Base-by-base conservation (phyloP, 2,888 invertebrate genomes). In the Synanthedon myopaeformis region DNA sequence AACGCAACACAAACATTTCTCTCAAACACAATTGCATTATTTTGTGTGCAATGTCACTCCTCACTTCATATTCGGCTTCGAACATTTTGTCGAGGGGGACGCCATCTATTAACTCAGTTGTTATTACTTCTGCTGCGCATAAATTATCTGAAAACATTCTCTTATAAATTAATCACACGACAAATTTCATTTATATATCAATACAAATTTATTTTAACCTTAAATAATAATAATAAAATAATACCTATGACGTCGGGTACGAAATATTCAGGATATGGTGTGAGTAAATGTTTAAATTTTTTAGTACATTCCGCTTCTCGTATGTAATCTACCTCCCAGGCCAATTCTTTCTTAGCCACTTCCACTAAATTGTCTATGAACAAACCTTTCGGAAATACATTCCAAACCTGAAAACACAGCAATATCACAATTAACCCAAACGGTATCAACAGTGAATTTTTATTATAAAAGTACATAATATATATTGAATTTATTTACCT, bases 311-410 rank as follows among this genome's bases (percentile, higher is more conserved):
- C 92, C 0, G 97, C 96, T 83, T 99, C 99, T 51, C 98, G 89
- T 0, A 90, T 69, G 70, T 99, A 99, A 82, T 99, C 97, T 12
- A 99, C 98, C 84, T 99, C 99, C 96, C 97, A 97, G 0, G 93
- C 90, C 10, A 99, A 87, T 83, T 99, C 99, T 59, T 94, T 90
- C 79, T 98, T 96, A 0, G 98, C 99, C 2, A 98, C 98, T 67
- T 92, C 91, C 54, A 98, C 95, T 6, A 98, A 89, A 72, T 95
- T 97, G 64, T 99, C 97, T 54, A 97, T 92, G 78, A 97, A 98
- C 90, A 98, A 92, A 57, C 98, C 98, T 72, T 96, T 93, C 0
- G 99, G 99, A 69, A 99, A 94, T 53, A 99, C 91, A 69, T 98
- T 95, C 94, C 97, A 98, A 12, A 95, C 89, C 86, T 87, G 59